phyloP scores from a whole-genome alignment of 2,797 vertebrate species.

The Molossus alvarezi region DNA sequence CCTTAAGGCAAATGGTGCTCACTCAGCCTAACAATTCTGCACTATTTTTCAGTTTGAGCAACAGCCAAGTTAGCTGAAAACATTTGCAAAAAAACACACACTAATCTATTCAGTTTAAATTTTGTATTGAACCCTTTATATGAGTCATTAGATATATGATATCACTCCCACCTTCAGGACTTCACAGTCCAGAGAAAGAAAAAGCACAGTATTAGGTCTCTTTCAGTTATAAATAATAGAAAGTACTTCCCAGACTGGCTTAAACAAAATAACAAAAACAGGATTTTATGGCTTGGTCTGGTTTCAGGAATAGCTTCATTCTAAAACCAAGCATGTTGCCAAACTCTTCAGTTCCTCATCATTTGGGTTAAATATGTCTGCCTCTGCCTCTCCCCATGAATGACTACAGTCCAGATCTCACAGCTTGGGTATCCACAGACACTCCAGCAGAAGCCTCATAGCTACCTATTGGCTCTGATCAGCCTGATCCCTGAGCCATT shows the following conservation, averaged over 20 bases:
- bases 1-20: not conserved
- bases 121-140: conserved; percentile 14
- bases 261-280: not conserved
- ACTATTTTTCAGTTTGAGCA: conserved; percentile 58
- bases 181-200: conserved; percentile 4
- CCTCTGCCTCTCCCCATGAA: not conserved
- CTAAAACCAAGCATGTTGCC: conserved; percentile 1
- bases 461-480: not conserved
- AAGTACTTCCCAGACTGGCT: conserved; percentile 46
- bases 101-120: conserved; percentile 33
- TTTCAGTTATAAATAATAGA: conserved; percentile 22
- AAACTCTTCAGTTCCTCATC: not conserved
- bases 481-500: not conserved
- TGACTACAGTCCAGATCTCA: not conserved
- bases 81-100: not conserved
- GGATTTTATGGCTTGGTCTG: not conserved
- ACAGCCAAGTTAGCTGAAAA: conserved; percentile 48
- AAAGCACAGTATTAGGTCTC: conserved; percentile 24
- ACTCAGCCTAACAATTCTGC: conserved; percentile 11
- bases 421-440: not conserved
- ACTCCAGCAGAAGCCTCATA: not conserved
- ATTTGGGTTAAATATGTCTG: conserved; percentile 35
- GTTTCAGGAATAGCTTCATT: conserved; percentile 52
- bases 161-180: conserved; percentile 6
- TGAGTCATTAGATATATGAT: conserved; percentile 3